Evolutionary conservation across 2,113 vertebrate species (phyloP).

Genomic region (Dicerorhinus sumatrensis): DNA sequence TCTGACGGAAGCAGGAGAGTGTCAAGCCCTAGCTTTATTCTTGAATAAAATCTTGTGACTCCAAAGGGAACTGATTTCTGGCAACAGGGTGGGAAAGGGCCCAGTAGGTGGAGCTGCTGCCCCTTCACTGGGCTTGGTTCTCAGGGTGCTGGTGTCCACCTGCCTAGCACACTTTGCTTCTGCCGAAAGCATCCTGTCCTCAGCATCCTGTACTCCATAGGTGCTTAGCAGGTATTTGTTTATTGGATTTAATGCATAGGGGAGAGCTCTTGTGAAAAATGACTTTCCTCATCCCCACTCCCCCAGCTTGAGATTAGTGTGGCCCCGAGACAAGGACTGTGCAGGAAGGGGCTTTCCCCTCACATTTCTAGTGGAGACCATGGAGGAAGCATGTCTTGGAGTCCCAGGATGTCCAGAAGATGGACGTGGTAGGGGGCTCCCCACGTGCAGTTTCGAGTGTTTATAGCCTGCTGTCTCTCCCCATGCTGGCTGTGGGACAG

Average conservation of each 20-base stretch:
- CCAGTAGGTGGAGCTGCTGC: conserved; percentile 85
- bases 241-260: background rate
- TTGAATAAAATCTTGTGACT: background rate
- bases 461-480: background rate
- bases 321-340: background rate
- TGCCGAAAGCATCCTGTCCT: background rate
- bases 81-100: background rate
- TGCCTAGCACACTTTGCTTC: background rate
- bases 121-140: conserved; percentile 42
- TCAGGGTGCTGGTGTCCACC: background rate
- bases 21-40: background rate
- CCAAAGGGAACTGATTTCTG: background rate
- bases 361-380: background rate
- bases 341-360: background rate
- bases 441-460: background rate
- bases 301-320: background rate
- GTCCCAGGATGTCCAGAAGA: background rate
- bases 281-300: background rate
- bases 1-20: background rate
- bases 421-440: background rate
- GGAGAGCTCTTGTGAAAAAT: background rate
- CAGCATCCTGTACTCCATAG: background rate
- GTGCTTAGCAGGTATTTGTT: background rate
- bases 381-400: background rate
- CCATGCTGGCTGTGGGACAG: background rate